Percentiles rank a stretch among this genome's conserved stretches.
Evolutionary conservation across 2,888 invertebrate genomes (phyloP).

Genomic region (Eueremaeus valkanovi): DNA sequence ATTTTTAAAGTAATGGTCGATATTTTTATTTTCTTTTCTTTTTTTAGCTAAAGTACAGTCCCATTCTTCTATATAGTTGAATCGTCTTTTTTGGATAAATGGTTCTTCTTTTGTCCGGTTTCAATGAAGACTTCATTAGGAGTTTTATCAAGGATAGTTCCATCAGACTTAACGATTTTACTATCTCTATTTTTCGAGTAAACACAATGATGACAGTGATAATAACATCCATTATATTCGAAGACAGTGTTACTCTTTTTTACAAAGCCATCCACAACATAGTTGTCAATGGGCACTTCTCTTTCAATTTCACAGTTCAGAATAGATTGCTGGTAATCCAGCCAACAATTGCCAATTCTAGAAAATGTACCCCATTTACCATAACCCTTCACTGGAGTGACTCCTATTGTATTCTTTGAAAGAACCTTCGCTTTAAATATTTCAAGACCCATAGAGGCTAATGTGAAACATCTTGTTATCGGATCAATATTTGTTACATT

Average conservation of each 20-base stretch:
- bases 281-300: conserved; percentile 43
- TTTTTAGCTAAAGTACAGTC: conserved; percentile 46
- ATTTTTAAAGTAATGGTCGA: neutral
- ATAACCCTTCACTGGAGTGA: conserved; percentile 41
- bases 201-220: conserved; percentile 44
- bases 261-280: conserved; percentile 44
- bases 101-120: neutral
- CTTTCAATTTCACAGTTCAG: neutral
- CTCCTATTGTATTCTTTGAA: conserved; percentile 30
- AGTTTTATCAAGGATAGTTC: neutral
- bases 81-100: conserved; percentile 27
- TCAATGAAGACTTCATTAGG: neutral
- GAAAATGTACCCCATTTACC: neutral
- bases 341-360: conserved; percentile 5
- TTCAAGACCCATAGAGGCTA: conserved; percentile 40
- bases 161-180: no score
- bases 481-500: conserved; percentile 31
- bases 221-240: conserved; percentile 46
- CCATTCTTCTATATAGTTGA: conserved; percentile 45
- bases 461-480: conserved; percentile 36
- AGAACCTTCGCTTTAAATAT: conserved; percentile 38
- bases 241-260: conserved; percentile 39
- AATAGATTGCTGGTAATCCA: neutral
- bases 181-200: conserved; percentile 35
- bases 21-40: neutral